Evolutionary conservation across 1,140 invertebrate species (phyloP).

Genomic region (Heliconius hewitsoni): DNA sequence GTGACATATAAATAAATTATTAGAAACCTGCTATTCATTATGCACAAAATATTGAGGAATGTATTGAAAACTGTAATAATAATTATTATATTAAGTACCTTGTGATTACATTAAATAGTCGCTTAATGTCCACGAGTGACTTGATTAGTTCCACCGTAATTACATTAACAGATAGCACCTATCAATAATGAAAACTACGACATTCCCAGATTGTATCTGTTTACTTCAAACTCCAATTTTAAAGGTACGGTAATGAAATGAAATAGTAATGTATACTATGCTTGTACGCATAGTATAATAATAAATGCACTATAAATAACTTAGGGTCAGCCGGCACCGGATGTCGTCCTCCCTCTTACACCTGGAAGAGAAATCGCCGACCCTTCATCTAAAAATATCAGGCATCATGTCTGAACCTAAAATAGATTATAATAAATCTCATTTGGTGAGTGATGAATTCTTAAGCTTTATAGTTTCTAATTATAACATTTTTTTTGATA

Average conservation of each 20-base stretch:
- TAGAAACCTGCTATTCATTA: neutral
- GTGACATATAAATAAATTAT: neutral
- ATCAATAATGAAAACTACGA: neutral
- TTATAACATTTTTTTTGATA: neutral
- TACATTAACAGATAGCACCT: neutral
- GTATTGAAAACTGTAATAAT: neutral
- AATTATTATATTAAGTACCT: neutral
- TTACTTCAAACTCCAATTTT: neutral
- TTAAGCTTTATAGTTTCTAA: slow-evolving; percentile 2
- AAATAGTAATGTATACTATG: neutral
- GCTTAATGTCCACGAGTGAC: neutral
- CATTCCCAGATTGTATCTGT: neutral
- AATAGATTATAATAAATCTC: slow-evolving; percentile 8
- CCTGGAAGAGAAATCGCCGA: slow-evolving; percentile 21
- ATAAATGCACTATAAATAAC: slow-evolving; percentile 18
- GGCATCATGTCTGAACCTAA: neutral
- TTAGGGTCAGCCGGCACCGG: slow-evolving; percentile 4
- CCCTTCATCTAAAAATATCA: slow-evolving; percentile 30
- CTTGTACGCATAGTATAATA: neutral
- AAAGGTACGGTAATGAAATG: too few relatives aligned
- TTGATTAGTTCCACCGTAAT: neutral
- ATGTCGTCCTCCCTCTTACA: slow-evolving; percentile 24
- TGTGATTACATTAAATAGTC: neutral
- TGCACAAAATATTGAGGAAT: neutral
- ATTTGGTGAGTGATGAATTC: neutral